A percentile compares a stretch with the other conserved stretches of the same genome.
Conservation (phyloP, 2,888 invertebrate species). For the Cremastinae sp. region DNA sequence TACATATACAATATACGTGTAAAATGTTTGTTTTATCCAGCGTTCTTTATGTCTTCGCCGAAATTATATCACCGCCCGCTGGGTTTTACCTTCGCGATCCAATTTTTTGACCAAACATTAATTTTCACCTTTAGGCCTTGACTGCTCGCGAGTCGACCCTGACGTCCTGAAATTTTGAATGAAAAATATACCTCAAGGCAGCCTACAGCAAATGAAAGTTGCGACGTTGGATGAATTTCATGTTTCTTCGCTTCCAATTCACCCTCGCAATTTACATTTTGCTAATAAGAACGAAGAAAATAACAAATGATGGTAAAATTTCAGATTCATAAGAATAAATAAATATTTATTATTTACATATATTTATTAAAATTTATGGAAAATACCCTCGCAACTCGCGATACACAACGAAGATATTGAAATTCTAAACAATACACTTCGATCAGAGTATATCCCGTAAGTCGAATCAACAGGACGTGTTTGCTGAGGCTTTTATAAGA, state of each 20-base stretch:
- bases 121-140: background rate
- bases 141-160: background rate
- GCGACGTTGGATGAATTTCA: no score
- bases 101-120: conserved; percentile 13
- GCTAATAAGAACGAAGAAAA: no score
- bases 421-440: conserved; percentile 4
- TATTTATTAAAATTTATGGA: no score
- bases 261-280: no score
- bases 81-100: background rate
- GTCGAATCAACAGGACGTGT: conserved; percentile 37
- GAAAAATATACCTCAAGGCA: background rate
- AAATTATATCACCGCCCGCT: background rate
- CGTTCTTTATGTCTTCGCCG: background rate
- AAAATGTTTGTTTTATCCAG: no score
- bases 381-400: background rate
- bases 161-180: background rate
- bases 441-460: background rate
- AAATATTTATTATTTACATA: background rate
- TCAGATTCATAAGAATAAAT: no score
- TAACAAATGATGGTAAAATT: no score
- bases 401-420: background rate
- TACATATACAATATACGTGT: no score
- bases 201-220: background rate
- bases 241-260: no score
- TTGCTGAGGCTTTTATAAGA: conserved; percentile 57